Percentiles rank a stretch among this genome's conserved stretches.
Conservation (phyloP, 2,888 invertebrate species). For the Callinectes sapidus region DNA sequence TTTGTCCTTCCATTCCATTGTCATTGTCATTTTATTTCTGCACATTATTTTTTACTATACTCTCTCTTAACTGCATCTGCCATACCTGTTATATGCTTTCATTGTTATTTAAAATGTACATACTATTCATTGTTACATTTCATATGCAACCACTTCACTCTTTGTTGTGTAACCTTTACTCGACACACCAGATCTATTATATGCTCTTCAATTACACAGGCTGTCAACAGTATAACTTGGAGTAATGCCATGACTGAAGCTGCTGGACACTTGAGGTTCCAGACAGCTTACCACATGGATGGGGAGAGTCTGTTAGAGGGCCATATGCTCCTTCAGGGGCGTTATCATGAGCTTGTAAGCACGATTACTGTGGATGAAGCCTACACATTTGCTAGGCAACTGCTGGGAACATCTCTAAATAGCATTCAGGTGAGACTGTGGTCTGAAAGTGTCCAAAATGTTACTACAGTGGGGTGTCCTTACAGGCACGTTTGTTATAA, state of each 20-base stretch:
- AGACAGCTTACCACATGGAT: slow-evolving; percentile 53
- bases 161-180: no score
- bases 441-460: background rate
- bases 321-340: slow-evolving; percentile 49
- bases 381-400: slow-evolving; percentile 48
- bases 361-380: slow-evolving; percentile 38
- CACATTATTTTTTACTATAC: no score
- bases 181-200: background rate
- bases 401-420: slow-evolving; percentile 52
- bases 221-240: slow-evolving; percentile 58
- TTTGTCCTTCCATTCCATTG: no score
- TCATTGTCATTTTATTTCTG: no score
- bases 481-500: no score
- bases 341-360: slow-evolving; percentile 49
- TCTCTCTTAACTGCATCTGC: no score
- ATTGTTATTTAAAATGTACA: no score
- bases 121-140: no score
- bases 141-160: no score
- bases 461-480: no score
- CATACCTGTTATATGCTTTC: no score
- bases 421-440: slow-evolving; percentile 43
- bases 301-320: slow-evolving; percentile 50
- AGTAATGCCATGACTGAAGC: slow-evolving; percentile 59
- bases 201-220: slow-evolving; percentile 24
- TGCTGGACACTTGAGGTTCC: slow-evolving; percentile 44